A percentile compares a stretch with the other conserved stretches of the same genome.
Evolutionary conservation across 2,797 vertebrate species (phyloP).

Genomic region (Argyrosomus regius): DNA sequence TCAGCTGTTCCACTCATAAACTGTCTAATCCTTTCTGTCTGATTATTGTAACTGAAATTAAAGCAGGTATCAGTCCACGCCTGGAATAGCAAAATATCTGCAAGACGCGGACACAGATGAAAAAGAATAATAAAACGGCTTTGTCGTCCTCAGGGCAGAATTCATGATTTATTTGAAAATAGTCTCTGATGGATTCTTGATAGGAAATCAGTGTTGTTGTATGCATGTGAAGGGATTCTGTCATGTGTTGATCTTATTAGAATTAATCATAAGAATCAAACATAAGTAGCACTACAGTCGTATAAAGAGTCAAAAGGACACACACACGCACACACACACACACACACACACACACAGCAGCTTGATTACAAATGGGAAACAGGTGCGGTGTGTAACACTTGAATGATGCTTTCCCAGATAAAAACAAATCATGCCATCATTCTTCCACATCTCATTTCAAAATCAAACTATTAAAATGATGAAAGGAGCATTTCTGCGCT

Average conservation of each 20-base stretch:
- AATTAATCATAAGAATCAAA: conserved; percentile 11
- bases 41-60: conserved; percentile 4
- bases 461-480: conserved; percentile 6
- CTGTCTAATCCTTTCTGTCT: conserved; percentile 4
- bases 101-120: not conserved
- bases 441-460: conserved; percentile 20
- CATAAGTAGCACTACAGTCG: not conserved
- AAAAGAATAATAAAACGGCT: not conserved
- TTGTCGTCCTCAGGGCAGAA: not conserved
- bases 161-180: not conserved
- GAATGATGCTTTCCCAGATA: not conserved
- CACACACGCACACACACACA: not conserved
- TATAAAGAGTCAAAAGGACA: not conserved
- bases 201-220: not conserved
- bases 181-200: not conserved
- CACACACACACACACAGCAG: not conserved
- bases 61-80: conserved; percentile 1
- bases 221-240: not conserved
- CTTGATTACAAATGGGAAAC: conserved; percentile 39
- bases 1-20: conserved; percentile 14
- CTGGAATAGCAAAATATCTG: conserved; percentile 12
- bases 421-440: conserved; percentile 25
- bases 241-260: not conserved
- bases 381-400: conserved; percentile 13
- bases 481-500: conserved; percentile 1